phyloP scores from a whole-genome alignment of 2,797 vertebrate species.

The Echeneis naucrates region DNA sequence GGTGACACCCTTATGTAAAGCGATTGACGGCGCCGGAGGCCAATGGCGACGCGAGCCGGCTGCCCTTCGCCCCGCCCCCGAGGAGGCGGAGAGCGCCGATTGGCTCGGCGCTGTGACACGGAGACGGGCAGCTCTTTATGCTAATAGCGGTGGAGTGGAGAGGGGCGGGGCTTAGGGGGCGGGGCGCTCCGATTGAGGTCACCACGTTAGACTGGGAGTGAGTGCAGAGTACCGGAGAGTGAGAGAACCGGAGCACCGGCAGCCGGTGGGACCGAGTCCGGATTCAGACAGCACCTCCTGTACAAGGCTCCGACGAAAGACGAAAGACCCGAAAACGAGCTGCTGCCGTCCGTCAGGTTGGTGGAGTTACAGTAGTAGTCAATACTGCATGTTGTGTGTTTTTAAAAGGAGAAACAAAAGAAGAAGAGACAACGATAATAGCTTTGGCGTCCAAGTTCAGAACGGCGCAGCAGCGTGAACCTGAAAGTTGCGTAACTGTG shows the following conservation, averaged over 20 bases:
- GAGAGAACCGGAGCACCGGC: conserved; percentile 31
- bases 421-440: too few species aligned
- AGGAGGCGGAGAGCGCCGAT: not conserved
- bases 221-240: conserved; percentile 51
- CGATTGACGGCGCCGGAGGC: conserved; percentile 49
- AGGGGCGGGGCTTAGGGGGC: conserved; percentile 27
- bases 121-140: not conserved
- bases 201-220: too few species aligned
- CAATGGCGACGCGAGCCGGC: conserved; percentile 50
- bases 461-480: not conserved
- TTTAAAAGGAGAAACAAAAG: not conserved
- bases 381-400: not conserved
- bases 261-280: too few species aligned
- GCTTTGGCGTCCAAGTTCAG: not conserved
- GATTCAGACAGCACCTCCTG: not conserved
- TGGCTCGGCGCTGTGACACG: not conserved
- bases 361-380: conserved; percentile 38
- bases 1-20: conserved; percentile 82
- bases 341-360: conserved; percentile 55
- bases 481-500: conserved; percentile 81
- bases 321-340: too few species aligned
- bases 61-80: not conserved
- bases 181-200: conserved; percentile 77
- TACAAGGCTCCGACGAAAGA: too few species aligned
- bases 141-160: conserved; percentile 53